Evolutionary conservation across 2,797 vertebrate genomes (phyloP).

Genomic region (Microcaecilia unicolor): DNA sequence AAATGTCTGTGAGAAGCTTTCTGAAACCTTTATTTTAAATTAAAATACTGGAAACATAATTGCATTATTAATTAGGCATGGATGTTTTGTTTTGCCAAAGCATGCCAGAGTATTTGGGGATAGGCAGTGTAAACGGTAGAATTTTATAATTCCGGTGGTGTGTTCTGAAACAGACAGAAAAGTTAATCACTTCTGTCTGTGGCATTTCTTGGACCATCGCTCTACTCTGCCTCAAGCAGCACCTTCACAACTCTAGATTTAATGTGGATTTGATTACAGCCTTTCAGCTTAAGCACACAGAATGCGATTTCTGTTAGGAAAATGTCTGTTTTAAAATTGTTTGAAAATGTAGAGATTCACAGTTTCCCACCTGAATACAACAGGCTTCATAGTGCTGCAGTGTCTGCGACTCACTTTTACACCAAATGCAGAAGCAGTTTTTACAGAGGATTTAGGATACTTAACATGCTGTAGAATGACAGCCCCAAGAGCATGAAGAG

Average conservation of each 20-base stretch:
- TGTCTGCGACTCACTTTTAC: background rate
- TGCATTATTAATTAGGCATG: too few relatives aligned
- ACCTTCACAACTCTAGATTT: background rate
- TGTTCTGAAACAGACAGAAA: too few relatives aligned
- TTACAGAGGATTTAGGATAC: background rate
- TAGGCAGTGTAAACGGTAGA: too few relatives aligned
- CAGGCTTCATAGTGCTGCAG: background rate
- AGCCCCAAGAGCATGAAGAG: constrained; percentile 2
- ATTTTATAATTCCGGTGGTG: too few relatives aligned
- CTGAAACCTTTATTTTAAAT: too few relatives aligned
- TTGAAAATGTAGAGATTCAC: background rate
- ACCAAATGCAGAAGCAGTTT: background rate
- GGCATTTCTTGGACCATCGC: background rate
- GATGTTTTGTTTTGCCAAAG: too few relatives aligned
- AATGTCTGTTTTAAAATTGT: constrained; percentile 6
- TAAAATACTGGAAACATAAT: too few relatives aligned
- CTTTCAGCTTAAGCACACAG: background rate
- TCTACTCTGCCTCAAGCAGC: background rate
- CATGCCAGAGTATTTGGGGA: too few relatives aligned
- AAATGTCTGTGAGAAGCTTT: too few relatives aligned
- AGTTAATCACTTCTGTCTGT: too few relatives aligned
- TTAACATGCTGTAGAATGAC: background rate
- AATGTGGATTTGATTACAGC: background rate
- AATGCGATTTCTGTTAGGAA: constrained; percentile 1
- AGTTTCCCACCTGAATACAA: background rate